These are phyloP conservation scores for Pocillopora grandis DNA, from an alignment of 92 coral and sea anemone genomes.

Conservation along the genomic window DNA sequence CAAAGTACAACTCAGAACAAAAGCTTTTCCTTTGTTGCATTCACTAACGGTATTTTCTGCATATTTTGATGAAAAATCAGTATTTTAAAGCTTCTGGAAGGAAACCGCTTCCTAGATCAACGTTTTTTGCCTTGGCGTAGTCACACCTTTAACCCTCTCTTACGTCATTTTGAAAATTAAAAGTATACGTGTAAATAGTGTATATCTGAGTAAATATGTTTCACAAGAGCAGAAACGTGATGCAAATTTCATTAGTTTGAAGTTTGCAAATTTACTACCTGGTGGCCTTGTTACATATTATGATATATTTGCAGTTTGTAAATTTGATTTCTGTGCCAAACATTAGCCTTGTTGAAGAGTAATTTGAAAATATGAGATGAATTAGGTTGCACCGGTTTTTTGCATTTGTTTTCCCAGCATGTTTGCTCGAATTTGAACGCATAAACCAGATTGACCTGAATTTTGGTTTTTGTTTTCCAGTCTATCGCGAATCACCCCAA, in stretches of 20 bases:
- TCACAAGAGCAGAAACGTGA: no score
- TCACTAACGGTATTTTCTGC: neutral
- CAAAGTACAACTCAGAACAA: neutral
- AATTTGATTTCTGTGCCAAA: neutral
- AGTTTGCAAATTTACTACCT: no score
- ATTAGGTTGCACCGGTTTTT: neutral
- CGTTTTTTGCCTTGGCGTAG: no score
- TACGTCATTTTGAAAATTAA: no score
- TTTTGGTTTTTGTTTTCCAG: slow-evolving; percentile 20
- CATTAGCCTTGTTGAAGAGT: neutral
- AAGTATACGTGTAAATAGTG: no score
- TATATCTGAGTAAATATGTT: no score
- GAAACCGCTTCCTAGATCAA: no score
- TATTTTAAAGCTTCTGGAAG: no score
- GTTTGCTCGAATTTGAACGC: neutral
- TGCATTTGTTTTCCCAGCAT: neutral
- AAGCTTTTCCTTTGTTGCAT: neutral
- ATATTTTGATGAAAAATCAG: no score
- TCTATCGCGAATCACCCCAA: slow-evolving; percentile 50
- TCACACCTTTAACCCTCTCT: no score
- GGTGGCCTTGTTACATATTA: neutral
- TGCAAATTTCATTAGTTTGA: no score
- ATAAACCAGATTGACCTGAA: no score
- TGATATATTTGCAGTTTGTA: neutral
- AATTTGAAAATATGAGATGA: neutral